phyloP scores from a whole-genome alignment of 2,797 vertebrate species.

The Echeneis naucrates region DNA sequence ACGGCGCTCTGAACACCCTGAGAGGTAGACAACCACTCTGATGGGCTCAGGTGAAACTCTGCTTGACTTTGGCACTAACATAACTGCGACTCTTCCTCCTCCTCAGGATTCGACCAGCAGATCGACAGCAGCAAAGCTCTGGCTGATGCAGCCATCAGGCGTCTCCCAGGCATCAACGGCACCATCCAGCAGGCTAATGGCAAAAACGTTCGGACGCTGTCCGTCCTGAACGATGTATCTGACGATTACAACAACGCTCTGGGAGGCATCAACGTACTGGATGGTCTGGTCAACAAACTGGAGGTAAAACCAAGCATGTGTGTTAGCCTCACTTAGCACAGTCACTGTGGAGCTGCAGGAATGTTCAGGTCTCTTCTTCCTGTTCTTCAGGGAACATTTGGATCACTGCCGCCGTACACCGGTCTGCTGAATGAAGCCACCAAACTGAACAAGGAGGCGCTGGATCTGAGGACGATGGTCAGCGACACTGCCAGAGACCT shows the following conservation, averaged over 20 bases:
- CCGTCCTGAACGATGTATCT: slow-evolving; percentile 72
- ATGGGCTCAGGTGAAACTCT: not conserved
- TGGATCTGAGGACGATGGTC: slow-evolving; percentile 34
- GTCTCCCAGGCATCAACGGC: slow-evolving; percentile 84
- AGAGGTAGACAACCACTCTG: slow-evolving; percentile 78
- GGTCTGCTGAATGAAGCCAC: slow-evolving; percentile 53
- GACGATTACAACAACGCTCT: slow-evolving; percentile 32
- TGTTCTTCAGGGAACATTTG: slow-evolving; percentile 50
- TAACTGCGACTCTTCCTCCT: not conserved
- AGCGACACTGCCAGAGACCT: not conserved
- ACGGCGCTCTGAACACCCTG: slow-evolving; percentile 86
- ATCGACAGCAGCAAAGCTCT: slow-evolving; percentile 79
- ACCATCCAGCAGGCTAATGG: slow-evolving; percentile 82
- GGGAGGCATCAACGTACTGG: slow-evolving; percentile 46
- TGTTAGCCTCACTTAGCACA: not conserved
- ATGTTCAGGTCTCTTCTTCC: not conserved
- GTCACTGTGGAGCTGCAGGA: no score
- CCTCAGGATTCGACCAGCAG: slow-evolving; percentile 90
- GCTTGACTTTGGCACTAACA: not conserved
- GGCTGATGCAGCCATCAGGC: slow-evolving; percentile 87
- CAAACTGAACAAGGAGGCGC: slow-evolving; percentile 46
- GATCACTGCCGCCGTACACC: slow-evolving; percentile 18
- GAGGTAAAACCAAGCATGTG: slow-evolving; percentile 67
- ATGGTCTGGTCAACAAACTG: slow-evolving; percentile 47
- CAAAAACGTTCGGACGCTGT: slow-evolving; percentile 78